These are phyloP conservation scores for Andrena cerasifolii DNA, from an alignment of 1,140 invertebrate species.

Conservation along the genomic window DNA sequence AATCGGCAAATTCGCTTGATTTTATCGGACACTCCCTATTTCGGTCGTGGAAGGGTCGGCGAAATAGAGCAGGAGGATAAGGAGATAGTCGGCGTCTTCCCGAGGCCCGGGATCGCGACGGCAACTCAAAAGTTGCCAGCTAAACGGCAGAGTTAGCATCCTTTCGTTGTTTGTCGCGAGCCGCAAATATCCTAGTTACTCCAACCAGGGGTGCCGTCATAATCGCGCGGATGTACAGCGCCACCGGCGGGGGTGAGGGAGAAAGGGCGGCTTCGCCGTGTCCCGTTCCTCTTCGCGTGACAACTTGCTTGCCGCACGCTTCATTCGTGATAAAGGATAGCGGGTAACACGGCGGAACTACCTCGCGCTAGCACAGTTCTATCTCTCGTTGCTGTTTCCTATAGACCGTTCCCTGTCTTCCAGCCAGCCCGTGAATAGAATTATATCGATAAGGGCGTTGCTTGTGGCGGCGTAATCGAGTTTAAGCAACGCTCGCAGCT, in stretches of 20 bases:
- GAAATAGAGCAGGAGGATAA: no score
- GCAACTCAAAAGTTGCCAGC: constrained; percentile 46
- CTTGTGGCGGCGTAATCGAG: constrained; percentile 31
- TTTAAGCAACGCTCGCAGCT: neutral
- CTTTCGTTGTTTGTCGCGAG: constrained; percentile 67
- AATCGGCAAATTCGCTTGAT: no score
- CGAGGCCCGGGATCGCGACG: neutral
- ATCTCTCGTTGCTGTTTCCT: constrained; percentile 23
- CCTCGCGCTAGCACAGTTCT: neutral
- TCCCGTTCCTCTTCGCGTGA: constrained; percentile 39
- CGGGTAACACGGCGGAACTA: constrained; percentile 8
- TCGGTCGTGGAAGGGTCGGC: neutral
- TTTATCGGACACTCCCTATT: no score
- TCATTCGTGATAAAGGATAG: constrained; percentile 33
- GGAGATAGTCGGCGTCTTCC: no score
- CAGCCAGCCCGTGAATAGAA: constrained; percentile 15
- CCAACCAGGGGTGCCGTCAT: constrained; percentile 31
- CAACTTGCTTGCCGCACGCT: constrained; percentile 39
- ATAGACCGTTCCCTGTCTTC: constrained; percentile 15
- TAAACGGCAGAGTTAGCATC: constrained; percentile 56
- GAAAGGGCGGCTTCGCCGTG: neutral
- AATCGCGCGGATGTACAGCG: constrained; percentile 42
- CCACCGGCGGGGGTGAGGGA: neutral
- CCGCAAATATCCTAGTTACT: constrained; percentile 66
- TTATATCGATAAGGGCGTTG: constrained; percentile 45